phyloP scores from a whole-genome alignment of 2,888 invertebrate species.

The Spialia ferax region DNA sequence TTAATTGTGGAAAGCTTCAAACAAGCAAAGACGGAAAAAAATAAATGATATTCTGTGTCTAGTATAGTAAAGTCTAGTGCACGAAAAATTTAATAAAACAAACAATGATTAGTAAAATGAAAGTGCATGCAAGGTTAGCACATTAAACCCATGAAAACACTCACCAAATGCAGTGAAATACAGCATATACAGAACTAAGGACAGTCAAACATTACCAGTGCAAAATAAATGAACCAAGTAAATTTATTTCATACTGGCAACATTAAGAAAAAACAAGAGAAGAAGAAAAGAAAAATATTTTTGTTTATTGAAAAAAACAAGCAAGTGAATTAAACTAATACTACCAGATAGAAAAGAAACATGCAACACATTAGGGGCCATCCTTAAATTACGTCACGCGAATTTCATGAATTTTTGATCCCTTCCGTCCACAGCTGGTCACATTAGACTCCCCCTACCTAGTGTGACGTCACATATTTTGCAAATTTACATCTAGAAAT shows the following conservation, averaged over 20 bases:
- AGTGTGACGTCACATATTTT: too few species aligned
- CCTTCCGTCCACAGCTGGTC: too few species aligned
- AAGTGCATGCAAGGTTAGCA: constrained; percentile 41
- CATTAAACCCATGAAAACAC: constrained; percentile 56
- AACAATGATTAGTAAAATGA: constrained; percentile 10
- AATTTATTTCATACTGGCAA: neutral
- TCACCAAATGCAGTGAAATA: constrained; percentile 56
- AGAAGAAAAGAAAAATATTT: neutral
- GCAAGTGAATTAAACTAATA: neutral
- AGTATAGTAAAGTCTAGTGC: neutral
- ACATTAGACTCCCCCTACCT: too few species aligned
- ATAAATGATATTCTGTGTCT: too few species aligned
- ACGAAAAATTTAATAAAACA: neutral
- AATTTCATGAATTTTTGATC: too few species aligned
- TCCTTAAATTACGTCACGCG: too few species aligned
- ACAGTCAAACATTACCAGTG: constrained; percentile 6
- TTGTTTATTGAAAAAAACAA: constrained; percentile 21
- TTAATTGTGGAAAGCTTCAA: too few species aligned
- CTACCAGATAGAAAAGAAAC: constrained; percentile 5
- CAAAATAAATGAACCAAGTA: neutral
- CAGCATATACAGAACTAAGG: constrained; percentile 39
- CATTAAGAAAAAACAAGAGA: neutral
- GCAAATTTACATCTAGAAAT: too few species aligned
- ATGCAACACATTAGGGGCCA: too few species aligned
- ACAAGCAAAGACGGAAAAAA: too few species aligned